phyloP scores from a whole-genome alignment of 2,113 vertebrate genomes.

The Eubucco bourcierii region DNA sequence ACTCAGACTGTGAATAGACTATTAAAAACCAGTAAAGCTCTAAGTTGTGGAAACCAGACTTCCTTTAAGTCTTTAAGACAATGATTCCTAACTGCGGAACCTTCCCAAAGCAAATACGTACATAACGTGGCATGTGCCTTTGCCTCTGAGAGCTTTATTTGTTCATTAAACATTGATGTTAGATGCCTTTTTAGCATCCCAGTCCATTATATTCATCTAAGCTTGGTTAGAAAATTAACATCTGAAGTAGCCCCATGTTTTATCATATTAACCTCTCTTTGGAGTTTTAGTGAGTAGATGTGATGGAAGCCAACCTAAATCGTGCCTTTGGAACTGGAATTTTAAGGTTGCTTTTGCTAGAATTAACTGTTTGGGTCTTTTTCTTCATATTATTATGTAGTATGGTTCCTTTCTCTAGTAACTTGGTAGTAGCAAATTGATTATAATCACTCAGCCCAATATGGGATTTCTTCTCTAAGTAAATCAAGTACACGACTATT shows the following conservation, averaged over 20 bases:
- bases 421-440: constrained; percentile 40
- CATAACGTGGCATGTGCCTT: constrained; percentile 20
- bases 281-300: not conserved
- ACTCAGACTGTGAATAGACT: not conserved
- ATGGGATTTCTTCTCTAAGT: constrained; percentile 32
- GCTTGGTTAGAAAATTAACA: constrained; percentile 49
- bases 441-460: constrained; percentile 27
- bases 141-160: constrained; percentile 59
- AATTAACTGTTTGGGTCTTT: not conserved
- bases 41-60: not conserved
- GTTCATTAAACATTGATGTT: constrained; percentile 66
- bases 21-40: not conserved
- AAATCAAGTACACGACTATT: not conserved
- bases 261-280: constrained; percentile 17
- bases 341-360: not conserved
- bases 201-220: constrained; percentile 26
- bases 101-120: constrained; percentile 1
- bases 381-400: not conserved
- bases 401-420: not conserved
- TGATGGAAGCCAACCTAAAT: not conserved
- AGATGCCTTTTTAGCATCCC: constrained; percentile 38
- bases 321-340: not conserved
- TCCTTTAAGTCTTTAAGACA: not conserved
- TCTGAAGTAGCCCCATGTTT: constrained; percentile 40
- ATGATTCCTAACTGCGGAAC: not conserved